Evolutionary conservation across 1,140 invertebrate genomes (phyloP).

Genomic region (Plectrocnemia conspersa): DNA sequence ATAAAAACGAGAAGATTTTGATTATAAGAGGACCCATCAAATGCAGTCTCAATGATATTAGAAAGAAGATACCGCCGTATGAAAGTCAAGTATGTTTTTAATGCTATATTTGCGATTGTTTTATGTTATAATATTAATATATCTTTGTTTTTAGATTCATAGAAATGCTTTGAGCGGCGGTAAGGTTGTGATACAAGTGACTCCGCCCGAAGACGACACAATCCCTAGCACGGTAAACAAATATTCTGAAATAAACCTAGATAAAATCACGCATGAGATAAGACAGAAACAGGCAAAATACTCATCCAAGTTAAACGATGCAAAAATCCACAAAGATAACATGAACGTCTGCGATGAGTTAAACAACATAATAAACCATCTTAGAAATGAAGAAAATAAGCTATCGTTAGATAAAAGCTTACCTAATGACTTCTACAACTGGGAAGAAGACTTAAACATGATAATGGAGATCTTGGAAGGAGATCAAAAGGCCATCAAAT

Average conservation of each 20-base stretch:
- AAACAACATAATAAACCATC: neutral
- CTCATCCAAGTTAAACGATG: neutral
- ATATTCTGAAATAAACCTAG: neutral
- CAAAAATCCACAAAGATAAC: neutral
- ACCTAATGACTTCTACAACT: slow-evolving; percentile 1
- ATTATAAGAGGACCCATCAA: slow-evolving; percentile 4
- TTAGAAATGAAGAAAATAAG: neutral
- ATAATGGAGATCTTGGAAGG: slow-evolving; percentile 12
- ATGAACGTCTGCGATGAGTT: neutral
- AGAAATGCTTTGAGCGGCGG: slow-evolving; percentile 21
- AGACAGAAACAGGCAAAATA: too few relatives aligned
- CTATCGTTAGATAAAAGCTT: neutral
- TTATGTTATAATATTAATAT: slow-evolving; percentile 1
- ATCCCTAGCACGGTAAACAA: slow-evolving; percentile 18
- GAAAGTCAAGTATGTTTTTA: slow-evolving; percentile 6
- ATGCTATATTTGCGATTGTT: slow-evolving; percentile 2
- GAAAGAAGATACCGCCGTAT: neutral
- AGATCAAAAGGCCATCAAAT: neutral
- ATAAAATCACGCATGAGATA: too few relatives aligned
- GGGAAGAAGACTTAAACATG: slow-evolving; percentile 15
- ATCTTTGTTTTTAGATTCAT: slow-evolving; percentile 18
- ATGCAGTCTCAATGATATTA: neutral
- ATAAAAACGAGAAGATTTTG: neutral
- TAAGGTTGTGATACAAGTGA: slow-evolving; percentile 4
- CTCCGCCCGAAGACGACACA: neutral